Conservation (phyloP, 2,113 vertebrate species). For the Speoplatyrhinus poulsoni region DNA sequence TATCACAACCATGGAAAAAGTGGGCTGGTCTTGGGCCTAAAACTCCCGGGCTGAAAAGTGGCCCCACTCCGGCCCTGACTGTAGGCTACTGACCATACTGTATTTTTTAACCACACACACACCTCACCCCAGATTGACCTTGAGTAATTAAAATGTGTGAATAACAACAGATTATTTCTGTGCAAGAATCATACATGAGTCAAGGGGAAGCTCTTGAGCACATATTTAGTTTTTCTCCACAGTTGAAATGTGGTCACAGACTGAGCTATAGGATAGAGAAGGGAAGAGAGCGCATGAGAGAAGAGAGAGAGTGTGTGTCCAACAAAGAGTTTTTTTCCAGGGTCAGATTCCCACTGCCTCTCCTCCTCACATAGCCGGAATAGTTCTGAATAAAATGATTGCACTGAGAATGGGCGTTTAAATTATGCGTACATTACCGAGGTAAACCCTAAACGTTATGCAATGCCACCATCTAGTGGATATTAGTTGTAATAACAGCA, state of each 20-base stretch:
- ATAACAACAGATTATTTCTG: too few species aligned
- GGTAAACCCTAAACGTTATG: not conserved
- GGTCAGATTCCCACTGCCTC: conserved; percentile 53
- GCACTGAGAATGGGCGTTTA: not conserved
- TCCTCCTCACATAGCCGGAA: conserved; percentile 43
- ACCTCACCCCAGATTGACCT: too few species aligned
- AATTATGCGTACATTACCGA: not conserved
- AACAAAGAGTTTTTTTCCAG: conserved; percentile 35
- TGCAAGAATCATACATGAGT: too few species aligned
- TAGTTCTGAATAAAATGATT: conserved; percentile 36
- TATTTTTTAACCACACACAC: too few species aligned
- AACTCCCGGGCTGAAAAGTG: too few species aligned
- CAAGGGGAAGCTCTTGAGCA: too few species aligned
- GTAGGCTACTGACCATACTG: too few species aligned
- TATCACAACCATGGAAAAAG: too few species aligned
- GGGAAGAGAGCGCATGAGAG: not conserved
- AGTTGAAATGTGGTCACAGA: not conserved
- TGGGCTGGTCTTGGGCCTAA: too few species aligned
- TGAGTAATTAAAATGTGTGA: too few species aligned
- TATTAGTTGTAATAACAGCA: not conserved
- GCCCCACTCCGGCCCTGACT: too few species aligned
- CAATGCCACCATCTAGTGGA: conserved; percentile 34
- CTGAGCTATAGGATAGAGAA: not conserved
- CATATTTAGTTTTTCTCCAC: too few species aligned
- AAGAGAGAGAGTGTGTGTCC: not conserved